phyloP scores from a whole-genome alignment of 1,140 invertebrate species.

The Dreissena polymorpha region DNA sequence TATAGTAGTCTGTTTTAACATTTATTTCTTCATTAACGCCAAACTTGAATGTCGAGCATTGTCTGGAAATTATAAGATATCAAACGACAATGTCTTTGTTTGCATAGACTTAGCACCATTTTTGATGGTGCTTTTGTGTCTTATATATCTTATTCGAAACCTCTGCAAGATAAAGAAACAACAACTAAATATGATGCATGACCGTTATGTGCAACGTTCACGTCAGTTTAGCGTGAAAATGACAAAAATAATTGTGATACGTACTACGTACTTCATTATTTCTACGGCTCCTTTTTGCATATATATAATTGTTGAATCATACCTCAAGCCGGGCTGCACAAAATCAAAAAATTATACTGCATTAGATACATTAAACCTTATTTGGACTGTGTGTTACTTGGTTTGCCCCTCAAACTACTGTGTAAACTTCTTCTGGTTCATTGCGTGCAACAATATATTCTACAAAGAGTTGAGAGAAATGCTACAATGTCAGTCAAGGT shows the following conservation, averaged over 20 bases:
- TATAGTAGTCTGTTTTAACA: too few species aligned
- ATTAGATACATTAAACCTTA: too few species aligned
- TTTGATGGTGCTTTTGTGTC: conserved; percentile 59
- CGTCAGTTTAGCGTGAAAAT: conserved; percentile 48
- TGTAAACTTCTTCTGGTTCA: too few species aligned
- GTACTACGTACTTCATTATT: conserved; percentile 64
- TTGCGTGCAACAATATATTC: too few species aligned
- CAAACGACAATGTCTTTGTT: conserved; percentile 60
- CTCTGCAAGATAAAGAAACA: conserved; percentile 19
- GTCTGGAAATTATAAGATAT: too few species aligned
- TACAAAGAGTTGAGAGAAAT: too few species aligned
- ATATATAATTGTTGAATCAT: conserved; percentile 67
- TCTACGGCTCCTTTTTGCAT: conserved; percentile 65
- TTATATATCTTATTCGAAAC: conserved; percentile 53
- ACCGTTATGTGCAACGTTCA: conserved; percentile 8
- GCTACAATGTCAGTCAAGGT: too few species aligned
- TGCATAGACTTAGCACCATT: conserved; percentile 65
- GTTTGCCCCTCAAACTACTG: too few species aligned
- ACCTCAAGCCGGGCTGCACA: conserved; percentile 8
- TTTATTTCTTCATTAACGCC: conserved; percentile 62
- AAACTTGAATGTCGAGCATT: too few species aligned
- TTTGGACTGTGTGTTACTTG: too few species aligned
- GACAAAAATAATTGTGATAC: conserved; percentile 65
- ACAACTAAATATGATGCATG: conserved; percentile 19
- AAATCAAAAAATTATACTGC: too few species aligned